Conservation (phyloP, 2,113 vertebrate species). For the Calidris pugnax region DNA sequence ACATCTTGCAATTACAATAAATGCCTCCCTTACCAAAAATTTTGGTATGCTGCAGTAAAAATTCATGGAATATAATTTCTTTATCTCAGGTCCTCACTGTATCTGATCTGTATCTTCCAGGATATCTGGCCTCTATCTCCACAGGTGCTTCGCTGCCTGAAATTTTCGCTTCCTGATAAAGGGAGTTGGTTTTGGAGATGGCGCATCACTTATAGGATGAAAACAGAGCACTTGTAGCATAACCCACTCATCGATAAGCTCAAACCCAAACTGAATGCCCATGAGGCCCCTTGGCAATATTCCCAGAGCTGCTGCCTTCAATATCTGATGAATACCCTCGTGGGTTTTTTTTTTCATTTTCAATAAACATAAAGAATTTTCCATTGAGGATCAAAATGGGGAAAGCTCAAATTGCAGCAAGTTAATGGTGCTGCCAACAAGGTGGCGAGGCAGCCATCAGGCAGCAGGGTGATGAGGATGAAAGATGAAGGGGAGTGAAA, state of each 20-base stretch:
- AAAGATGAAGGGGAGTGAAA: background rate
- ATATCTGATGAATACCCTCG: background rate
- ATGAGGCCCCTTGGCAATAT: background rate
- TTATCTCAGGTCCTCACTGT: background rate
- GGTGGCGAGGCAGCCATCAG: background rate
- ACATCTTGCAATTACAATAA: background rate
- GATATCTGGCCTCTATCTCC: background rate
- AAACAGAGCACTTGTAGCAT: background rate
- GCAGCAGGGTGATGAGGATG: background rate
- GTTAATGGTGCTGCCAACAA: background rate
- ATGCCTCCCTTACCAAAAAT: background rate
- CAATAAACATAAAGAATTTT: background rate
- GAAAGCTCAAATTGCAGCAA: background rate
- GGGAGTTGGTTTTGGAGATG: background rate
- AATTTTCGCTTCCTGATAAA: background rate
- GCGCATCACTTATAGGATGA: accelerated
- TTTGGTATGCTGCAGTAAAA: background rate
- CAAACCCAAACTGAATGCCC: background rate
- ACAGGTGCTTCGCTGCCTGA: background rate
- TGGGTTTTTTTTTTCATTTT: background rate
- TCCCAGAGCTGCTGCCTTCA: background rate
- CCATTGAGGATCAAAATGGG: background rate
- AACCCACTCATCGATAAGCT: background rate
- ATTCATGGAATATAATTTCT: background rate
- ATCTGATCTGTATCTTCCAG: background rate